A percentile compares a stretch with the other conserved stretches of the same genome.
phyloP scores from a whole-genome alignment of 2,113 vertebrate genomes.

The Eira barbara region DNA sequence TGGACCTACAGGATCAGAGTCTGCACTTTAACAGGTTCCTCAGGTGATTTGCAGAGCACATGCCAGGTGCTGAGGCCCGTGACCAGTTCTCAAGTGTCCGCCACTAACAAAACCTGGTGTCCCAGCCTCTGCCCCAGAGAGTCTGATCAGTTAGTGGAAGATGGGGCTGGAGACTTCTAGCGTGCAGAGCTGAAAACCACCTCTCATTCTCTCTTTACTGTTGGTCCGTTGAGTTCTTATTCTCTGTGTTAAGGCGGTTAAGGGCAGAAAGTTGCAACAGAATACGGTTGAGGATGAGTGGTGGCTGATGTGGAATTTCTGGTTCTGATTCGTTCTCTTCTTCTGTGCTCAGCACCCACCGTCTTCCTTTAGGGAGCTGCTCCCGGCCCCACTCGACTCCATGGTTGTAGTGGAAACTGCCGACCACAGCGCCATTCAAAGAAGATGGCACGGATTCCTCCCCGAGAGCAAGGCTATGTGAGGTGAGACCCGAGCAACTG shows the following conservation, averaged over 20 bases:
- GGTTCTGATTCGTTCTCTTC: not conserved
- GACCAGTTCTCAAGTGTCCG: not conserved
- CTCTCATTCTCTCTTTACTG: not conserved
- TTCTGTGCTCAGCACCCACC: not conserved
- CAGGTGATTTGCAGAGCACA: too few relatives aligned
- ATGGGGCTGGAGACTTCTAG: not conserved
- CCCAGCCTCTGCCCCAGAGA: not conserved
- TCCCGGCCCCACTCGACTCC: not conserved
- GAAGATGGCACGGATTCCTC: not conserved
- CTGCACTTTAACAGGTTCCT: not conserved
- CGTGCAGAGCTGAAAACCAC: not conserved
- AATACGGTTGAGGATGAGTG: not conserved
- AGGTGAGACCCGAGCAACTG: not conserved
- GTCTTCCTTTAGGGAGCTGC: not conserved
- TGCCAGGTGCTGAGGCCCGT: not conserved
- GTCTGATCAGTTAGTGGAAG: not conserved
- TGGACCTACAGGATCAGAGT: not conserved
- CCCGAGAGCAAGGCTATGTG: not conserved
- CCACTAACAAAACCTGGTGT: not conserved
- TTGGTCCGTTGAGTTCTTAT: not conserved
- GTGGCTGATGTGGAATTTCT: not conserved
- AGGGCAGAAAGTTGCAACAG: not conserved
- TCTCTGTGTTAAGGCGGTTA: not conserved
- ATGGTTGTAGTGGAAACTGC: not conserved
- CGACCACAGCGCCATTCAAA: not conserved